Evolutionary conservation across 2,797 vertebrate species (phyloP).

Genomic region (Enteromius unitaeniatus): DNA sequence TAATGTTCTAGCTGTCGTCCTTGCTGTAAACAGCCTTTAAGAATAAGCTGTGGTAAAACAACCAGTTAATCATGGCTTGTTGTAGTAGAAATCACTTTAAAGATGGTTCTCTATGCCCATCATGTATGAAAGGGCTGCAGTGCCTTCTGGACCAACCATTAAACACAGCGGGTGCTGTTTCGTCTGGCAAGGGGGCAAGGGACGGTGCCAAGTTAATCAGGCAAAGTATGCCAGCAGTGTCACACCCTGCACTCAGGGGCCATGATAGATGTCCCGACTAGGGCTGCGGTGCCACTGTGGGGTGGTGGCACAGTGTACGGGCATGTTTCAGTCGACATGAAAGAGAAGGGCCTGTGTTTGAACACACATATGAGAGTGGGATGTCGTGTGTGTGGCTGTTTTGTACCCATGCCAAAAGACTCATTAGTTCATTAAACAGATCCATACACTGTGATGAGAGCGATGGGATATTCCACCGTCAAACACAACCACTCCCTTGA

Average conservation of each 20-base stretch:
- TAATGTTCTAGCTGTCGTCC: not conserved
- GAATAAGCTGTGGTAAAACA: not conserved
- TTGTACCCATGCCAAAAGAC: slow-evolving; percentile 77
- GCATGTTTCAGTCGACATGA: slow-evolving; percentile 38
- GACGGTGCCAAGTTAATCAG: slow-evolving; percentile 81
- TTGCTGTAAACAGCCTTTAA: not conserved
- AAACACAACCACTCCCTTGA: slow-evolving; percentile 25
- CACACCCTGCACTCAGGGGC: slow-evolving; percentile 53
- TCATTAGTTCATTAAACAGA: slow-evolving; percentile 79
- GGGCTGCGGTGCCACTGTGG: slow-evolving; percentile 64
- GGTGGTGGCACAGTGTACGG: slow-evolving; percentile 41
- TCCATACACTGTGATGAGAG: slow-evolving; percentile 44
- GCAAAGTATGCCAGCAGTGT: slow-evolving; percentile 77
- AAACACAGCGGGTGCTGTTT: slow-evolving; percentile 62
- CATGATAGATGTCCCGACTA: slow-evolving; percentile 74
- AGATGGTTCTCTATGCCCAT: slow-evolving; percentile 1
- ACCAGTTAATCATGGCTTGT: not conserved
- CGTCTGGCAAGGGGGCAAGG: slow-evolving; percentile 71
- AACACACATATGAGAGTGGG: slow-evolving; percentile 34
- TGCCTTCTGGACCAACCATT: slow-evolving; percentile 7
- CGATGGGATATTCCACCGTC: slow-evolving; percentile 39
- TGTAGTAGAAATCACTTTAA: not conserved
- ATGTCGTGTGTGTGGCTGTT: slow-evolving; percentile 54
- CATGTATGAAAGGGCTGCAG: slow-evolving; percentile 5
- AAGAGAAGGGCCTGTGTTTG: slow-evolving; percentile 10